Evolutionary conservation across 2,797 vertebrate species (phyloP), one percentile per base, ranked within the genome.

Genomic region (Xiphorhynchus erythropygius): DNA sequence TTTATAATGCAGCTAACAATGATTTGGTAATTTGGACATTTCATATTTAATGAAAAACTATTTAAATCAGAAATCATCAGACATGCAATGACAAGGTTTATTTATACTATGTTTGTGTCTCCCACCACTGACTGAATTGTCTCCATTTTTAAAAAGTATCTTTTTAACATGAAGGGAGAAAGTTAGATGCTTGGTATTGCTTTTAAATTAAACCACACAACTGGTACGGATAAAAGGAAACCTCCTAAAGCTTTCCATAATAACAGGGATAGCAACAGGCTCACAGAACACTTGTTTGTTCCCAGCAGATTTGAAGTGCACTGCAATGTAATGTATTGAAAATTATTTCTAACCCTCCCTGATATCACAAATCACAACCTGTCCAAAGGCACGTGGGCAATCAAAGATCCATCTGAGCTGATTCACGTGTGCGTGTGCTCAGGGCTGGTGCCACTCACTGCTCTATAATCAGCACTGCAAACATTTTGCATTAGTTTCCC

Each of bases 21-120:
- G 98, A 98, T 99, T 98, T 98, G 98, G 98, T 98, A 98, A 98
- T 99, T 98, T 97, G 98, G 98, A 98, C 98, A 98, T 98, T 98
- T 98, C 98, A 98, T 98, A 98, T 98, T 98, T 98, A 98, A 98
- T 94, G 97, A 91, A 96, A 98, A 98, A 97, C 98, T 98, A 98
- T 98, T 98, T 98, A 98, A 98, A 98, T 98, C 98, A 97, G 97
- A 98, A 97, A 97, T 98, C 96, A 98, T 98, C 95, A 97, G 79
- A 95, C 89, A 87, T 9, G 41, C 76, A 92, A 62, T 85, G 94
- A 97, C 92, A 91, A 64, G 60, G 65, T 67, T 94, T 94, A 89
- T 98, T 97, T 97, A 94, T 93, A 65, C 39, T 37, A 50, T 60
- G 23, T 84, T 74, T 94, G 57, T 96, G 94, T 95, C 76, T 96